Percentiles rank a stretch among this genome's conserved stretches.
These are phyloP conservation scores for Spodoptera littoralis DNA, from an alignment of 2,888 invertebrate genomes.

Conservation along the genomic window DNA sequence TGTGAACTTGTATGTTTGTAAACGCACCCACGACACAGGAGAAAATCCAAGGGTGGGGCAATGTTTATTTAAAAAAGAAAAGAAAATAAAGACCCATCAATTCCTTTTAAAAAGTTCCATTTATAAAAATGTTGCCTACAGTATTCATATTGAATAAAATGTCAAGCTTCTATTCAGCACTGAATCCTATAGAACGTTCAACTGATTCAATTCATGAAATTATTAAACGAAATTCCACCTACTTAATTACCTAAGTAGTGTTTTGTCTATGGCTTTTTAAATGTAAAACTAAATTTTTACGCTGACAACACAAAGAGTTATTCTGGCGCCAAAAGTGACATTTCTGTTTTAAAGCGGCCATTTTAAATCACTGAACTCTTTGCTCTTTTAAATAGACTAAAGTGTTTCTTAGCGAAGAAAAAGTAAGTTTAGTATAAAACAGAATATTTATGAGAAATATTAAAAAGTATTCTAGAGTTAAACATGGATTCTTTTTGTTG, in stretches of 20 bases:
- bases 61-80: too few species aligned
- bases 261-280: constrained; percentile 16
- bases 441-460: constrained; percentile 14
- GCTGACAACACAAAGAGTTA: constrained; percentile 9
- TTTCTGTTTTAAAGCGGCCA: constrained; percentile 6
- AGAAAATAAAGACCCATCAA: too few species aligned
- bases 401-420: constrained; percentile 5
- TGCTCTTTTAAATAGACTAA: constrained; percentile 6
- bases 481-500: not conserved
- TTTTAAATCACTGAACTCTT: constrained; percentile 6
- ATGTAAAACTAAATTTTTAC: constrained; percentile 29
- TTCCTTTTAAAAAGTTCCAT: too few species aligned
- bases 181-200: too few species aligned
- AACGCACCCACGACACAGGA: too few species aligned
- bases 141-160: not conserved
- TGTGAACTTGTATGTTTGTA: too few species aligned
- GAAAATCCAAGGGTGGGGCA: too few species aligned
- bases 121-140: too few species aligned
- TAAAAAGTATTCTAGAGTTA: not conserved
- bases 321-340: not conserved
- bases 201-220: too few species aligned
- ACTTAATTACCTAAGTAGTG: constrained; percentile 18
- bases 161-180: not conserved
- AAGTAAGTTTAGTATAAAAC: not conserved
- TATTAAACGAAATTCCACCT: not conserved